Conservation (phyloP, 2,797 vertebrate genomes). For the Myotis findleyi region DNA sequence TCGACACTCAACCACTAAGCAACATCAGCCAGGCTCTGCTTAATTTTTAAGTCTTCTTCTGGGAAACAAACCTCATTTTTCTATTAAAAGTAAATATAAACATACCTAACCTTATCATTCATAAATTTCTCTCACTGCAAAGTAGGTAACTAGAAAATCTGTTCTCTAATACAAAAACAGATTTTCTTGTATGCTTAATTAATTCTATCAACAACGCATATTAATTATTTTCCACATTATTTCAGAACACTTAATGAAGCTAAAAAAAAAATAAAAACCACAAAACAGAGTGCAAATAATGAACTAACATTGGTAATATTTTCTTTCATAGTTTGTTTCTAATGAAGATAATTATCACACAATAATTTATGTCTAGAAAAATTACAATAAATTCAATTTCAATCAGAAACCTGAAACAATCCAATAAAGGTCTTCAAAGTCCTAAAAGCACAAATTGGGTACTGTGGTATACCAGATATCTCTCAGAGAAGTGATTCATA, state of each 20-base stretch:
- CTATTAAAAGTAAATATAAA: constrained; percentile 51
- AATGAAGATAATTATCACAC: neutral
- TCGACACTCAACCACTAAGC: no score
- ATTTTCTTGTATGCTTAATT: constrained; percentile 43
- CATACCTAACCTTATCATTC: neutral
- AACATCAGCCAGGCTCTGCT: no score
- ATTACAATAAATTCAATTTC: constrained; percentile 43
- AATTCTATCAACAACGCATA: constrained; percentile 24
- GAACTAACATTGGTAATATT: neutral
- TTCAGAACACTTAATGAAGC: constrained; percentile 34
- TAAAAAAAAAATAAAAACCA: constrained; percentile 35
- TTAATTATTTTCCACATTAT: neutral
- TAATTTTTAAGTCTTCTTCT: constrained; percentile 8
- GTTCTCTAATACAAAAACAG: constrained; percentile 5
- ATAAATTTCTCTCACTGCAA: constrained; percentile 49
- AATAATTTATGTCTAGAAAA: constrained; percentile 4
- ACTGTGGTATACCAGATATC: neutral
- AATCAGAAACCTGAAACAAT: constrained; percentile 31
- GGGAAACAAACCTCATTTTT: neutral
- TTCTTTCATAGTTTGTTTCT: neutral
- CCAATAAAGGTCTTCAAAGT: neutral
- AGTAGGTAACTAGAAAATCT: constrained; percentile 2
- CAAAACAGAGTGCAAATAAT: neutral
- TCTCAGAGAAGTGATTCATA: neutral
- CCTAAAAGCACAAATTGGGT: constrained; percentile 1